Percentiles rank a stretch among this genome's conserved stretches.
These are phyloP conservation scores for Ascaphus truei DNA, from an alignment of 2,113 vertebrate species.

Conservation along the genomic window DNA sequence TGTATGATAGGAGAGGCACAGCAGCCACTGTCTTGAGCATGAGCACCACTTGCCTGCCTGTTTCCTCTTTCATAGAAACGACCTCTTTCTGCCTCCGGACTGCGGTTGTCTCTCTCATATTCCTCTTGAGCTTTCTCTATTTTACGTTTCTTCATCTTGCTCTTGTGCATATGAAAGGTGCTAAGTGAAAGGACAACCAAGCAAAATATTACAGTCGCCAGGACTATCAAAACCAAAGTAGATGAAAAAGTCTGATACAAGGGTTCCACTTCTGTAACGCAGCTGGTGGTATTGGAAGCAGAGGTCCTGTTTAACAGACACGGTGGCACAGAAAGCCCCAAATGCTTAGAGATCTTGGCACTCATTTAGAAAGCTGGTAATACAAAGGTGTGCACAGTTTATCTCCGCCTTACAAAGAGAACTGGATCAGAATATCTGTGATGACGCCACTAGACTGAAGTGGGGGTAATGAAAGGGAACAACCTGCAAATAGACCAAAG, in stretches of 20 bases:
- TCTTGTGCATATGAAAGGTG: conserved; percentile 93
- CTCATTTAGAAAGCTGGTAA: conserved; percentile 73
- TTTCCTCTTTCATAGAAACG: conserved; percentile 50
- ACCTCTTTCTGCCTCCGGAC: conserved; percentile 39
- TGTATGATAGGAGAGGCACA: conserved; percentile 40
- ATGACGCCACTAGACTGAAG: not conserved
- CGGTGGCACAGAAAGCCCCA: conserved; percentile 73
- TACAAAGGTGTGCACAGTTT: conserved; percentile 29
- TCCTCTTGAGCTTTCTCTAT: conserved; percentile 94
- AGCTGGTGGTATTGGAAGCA: conserved; percentile 68
- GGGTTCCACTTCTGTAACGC: conserved; percentile 81
- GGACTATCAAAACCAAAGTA: conserved; percentile 85
- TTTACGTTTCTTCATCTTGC: conserved; percentile 93
- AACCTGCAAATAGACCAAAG: no score
- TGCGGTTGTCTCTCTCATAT: conserved; percentile 91
- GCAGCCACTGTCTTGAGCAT: conserved; percentile 52
- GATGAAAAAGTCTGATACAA: conserved; percentile 89
- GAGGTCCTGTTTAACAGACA: conserved; percentile 76
- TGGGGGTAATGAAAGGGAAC: not conserved
- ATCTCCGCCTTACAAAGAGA: conserved; percentile 49
- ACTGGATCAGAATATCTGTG: conserved; percentile 18
- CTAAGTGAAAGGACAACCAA: conserved; percentile 88
- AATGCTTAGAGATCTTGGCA: conserved; percentile 74
- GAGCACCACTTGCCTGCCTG: conserved; percentile 55
- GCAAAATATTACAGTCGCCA: conserved; percentile 86